phyloP scores from a whole-genome alignment of 1,140 invertebrate species.

The Drosophila kikkawai region DNA sequence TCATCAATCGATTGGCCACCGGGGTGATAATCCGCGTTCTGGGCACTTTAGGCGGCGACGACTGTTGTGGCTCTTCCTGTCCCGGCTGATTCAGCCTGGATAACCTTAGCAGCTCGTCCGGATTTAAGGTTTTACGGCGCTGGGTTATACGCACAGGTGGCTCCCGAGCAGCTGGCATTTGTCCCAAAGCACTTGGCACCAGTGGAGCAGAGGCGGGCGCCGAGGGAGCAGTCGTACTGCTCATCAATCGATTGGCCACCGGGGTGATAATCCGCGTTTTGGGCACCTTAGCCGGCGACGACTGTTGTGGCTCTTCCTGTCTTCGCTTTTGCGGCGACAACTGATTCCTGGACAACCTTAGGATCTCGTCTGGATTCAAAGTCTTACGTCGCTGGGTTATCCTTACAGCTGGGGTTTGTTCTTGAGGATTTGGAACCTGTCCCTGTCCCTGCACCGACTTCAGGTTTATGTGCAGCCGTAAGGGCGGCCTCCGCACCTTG shows the following conservation, averaged over 20 bases:
- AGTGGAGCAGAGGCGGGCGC: neutral
- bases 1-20: neutral
- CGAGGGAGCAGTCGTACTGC: neutral
- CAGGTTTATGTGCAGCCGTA: conserved; percentile 31
- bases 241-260: neutral
- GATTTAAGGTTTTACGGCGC: conserved; percentile 26
- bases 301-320: neutral
- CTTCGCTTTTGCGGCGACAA: too few relatives aligned
- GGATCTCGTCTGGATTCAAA: conserved; percentile 27
- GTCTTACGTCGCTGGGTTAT: conserved; percentile 38
- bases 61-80: neutral
- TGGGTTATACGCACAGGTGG: neutral
- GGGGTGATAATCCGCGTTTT: neutral
- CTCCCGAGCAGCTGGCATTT: neutral
- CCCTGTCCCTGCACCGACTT: neutral
- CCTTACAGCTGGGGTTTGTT: neutral
- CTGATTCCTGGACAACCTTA: neutral
- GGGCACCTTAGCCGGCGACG: neutral
- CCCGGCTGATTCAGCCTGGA: neutral
- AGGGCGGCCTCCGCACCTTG: conserved; percentile 29
- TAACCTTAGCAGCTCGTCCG: conserved; percentile 1
- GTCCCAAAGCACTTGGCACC: neutral
- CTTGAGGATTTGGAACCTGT: neutral
- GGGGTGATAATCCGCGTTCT: neutral
- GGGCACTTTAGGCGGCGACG: neutral